phyloP scores from a whole-genome alignment of 2,113 vertebrate species.

The Myodes glareolus region DNA sequence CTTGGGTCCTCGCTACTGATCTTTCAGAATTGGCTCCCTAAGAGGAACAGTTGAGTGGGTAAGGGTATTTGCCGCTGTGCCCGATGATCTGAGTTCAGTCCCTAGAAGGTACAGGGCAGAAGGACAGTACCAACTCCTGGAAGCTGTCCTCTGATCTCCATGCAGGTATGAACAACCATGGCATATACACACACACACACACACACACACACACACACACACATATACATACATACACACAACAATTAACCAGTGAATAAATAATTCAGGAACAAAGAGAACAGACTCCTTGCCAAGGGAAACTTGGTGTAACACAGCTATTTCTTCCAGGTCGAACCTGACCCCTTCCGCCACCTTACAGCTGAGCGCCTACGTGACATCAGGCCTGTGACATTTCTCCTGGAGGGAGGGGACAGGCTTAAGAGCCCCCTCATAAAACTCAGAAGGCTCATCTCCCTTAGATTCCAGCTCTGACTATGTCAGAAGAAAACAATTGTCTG shows the following conservation, averaged over 20 bases:
- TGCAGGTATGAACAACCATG: neutral
- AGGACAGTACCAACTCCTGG: neutral
- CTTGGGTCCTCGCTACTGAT: neutral
- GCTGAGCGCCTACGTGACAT: neutral
- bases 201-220: neutral
- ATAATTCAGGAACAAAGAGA: neutral
- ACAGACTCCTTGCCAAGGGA: neutral
- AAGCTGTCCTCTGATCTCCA: neutral
- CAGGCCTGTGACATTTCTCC: neutral
- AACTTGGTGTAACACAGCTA: neutral
- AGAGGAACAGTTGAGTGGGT: neutral
- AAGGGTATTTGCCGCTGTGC: neutral
- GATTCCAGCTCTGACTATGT: neutral
- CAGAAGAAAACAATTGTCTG: neutral
- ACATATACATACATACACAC: neutral
- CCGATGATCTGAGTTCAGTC: neutral
- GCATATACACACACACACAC: neutral
- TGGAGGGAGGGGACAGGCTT: neutral
- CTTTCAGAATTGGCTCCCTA: neutral
- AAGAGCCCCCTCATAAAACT: neutral
- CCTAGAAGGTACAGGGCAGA: neutral
- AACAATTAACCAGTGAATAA: neutral
- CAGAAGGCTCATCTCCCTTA: neutral
- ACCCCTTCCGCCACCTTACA: neutral
- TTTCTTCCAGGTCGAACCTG: neutral